Conservation (phyloP, 2,113 vertebrate genomes). For the Rhynchomys soricoides region DNA sequence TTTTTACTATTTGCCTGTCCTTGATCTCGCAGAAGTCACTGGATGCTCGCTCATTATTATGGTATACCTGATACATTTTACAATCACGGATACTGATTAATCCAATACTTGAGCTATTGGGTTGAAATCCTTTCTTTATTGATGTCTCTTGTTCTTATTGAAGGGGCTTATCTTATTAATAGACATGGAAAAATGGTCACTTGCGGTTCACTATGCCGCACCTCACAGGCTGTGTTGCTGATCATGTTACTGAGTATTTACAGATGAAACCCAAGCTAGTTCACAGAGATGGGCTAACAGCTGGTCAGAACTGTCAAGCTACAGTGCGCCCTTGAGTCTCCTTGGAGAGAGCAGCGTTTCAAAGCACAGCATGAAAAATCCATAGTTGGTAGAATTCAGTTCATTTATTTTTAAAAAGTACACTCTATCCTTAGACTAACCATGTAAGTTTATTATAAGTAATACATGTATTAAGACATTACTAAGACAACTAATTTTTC, state of each 20-base stretch:
- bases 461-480: neutral
- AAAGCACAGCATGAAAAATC: conserved; percentile 17
- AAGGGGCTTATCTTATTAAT: neutral
- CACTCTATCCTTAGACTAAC: neutral
- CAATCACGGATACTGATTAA: neutral
- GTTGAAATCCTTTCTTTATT: neutral
- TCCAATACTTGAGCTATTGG: neutral
- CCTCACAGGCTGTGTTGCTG: conserved; percentile 20
- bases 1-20: neutral
- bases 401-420: neutral
- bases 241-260: conserved; percentile 58
- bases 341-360: neutral
- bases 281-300: conserved; percentile 43
- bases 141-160: neutral
- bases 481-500: conserved; percentile 6
- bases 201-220: neutral
- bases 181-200: neutral
- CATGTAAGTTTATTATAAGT: neutral
- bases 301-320: conserved; percentile 41
- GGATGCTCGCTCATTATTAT: neutral
- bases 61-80: neutral
- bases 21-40: neutral
- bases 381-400: neutral
- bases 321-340: conserved; percentile 36
- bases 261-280: neutral